Percentiles rank a stretch among this genome's conserved stretches.
phyloP scores from a whole-genome alignment of 2,113 vertebrate genomes.

The Melanostigma gelatinosum region DNA sequence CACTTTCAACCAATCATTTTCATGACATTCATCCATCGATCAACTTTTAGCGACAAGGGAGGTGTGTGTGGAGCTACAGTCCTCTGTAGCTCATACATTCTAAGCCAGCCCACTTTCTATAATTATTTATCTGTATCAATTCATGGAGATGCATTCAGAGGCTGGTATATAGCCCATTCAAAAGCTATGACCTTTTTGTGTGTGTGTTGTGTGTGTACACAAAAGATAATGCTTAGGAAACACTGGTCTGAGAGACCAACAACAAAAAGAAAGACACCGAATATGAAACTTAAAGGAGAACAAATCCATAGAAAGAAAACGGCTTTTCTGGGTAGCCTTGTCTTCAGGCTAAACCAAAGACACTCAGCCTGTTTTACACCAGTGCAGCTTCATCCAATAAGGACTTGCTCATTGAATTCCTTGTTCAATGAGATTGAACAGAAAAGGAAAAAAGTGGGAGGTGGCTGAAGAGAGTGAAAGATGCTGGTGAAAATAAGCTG shows the following conservation, averaged over 20 bases:
- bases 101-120: neutral
- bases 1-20: too few relatives aligned
- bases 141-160: neutral
- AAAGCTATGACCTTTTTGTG: neutral
- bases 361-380: constrained; percentile 35
- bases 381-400: constrained; percentile 60
- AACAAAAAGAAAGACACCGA: constrained; percentile 4
- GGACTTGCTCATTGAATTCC: constrained; percentile 51
- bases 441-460: constrained; percentile 7
- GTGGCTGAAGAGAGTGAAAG: constrained; percentile 8
- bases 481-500: constrained; percentile 31
- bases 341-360: constrained; percentile 52
- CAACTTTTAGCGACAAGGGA: too few relatives aligned
- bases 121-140: neutral
- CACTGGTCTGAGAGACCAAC: neutral
- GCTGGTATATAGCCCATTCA: neutral
- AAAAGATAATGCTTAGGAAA: constrained; percentile 7
- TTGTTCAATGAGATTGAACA: constrained; percentile 50
- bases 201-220: neutral
- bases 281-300: constrained; percentile 18
- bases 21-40: too few relatives aligned
- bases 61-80: too few relatives aligned
- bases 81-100: too few relatives aligned
- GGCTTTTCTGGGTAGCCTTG: constrained; percentile 39
- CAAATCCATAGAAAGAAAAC: constrained; percentile 34